Base-by-base conservation (phyloP, 2,888 invertebrate genomes). In the Dasysyrphus tricinctus region DNA sequence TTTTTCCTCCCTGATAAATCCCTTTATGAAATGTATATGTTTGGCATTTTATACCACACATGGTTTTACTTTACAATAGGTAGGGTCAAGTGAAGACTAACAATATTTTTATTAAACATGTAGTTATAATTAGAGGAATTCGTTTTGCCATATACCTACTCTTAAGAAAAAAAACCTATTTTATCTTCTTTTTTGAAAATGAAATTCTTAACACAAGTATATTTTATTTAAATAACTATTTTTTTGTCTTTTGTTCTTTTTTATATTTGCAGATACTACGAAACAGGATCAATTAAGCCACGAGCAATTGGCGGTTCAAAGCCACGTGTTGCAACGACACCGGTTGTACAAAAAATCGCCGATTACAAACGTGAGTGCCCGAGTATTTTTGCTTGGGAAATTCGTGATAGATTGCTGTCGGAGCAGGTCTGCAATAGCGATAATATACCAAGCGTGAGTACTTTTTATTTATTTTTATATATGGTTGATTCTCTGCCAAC, bases 351-450 rank as follows among this genome's bases (percentile, higher is more conserved):
- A 93, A 98, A 98, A 94, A 98, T 99, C 90, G 98, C 98, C 76
- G 97, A 97, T 92, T 99, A 98, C 95, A 99, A 99, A 93, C 94
- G 98, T 73, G 98, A 99, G 93, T 98, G 98, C 93, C 98, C 98
- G 44, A 98, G 98, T 90, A 99, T 99, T 93, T 99, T 99, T 94
- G 98, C 99, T 65, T 99, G 99, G 99, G 99, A 99, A 94, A 99
- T 99, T 92, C 94, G 98, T 73, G 99, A 99, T 91, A 95, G 98
- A 91, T 95, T 99, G 90, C 94, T 99, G 77, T 96, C 97, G 81
- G 99, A 99, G 92, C 97, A 97, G 90, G 97, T 98, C 90, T 99
- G 99, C 95, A 98, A 97, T 93, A 97, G 97, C 93, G 99, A 99
- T 93, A 99, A 98, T 93, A 98, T 98, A 91, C 98, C 98, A 89